Conservation (phyloP, 35 echinoderm and acorn worm species). For the Apostichopus californicus region DNA sequence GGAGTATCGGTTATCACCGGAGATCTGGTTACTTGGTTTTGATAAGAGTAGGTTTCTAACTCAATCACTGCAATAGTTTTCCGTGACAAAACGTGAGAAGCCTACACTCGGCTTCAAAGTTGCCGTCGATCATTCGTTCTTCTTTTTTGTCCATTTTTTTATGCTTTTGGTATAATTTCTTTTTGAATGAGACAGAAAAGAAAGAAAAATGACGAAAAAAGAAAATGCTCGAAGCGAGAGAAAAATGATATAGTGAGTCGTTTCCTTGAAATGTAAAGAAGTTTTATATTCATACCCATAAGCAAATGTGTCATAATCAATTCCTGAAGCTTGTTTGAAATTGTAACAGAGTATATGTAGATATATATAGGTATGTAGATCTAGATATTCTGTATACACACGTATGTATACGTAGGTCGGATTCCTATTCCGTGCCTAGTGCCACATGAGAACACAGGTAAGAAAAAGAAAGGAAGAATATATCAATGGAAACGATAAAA, state of each 20-base stretch:
- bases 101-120: no score
- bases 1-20: neutral
- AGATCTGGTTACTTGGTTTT: neutral
- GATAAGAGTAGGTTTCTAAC: neutral
- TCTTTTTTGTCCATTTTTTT: neutral
- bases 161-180: neutral
- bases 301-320: neutral
- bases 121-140: neutral
- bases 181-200: neutral
- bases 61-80: neutral
- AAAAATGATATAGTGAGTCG: neutral
- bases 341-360: no score
- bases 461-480: no score
- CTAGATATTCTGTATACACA: no score
- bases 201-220: neutral
- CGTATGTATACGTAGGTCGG: no score
- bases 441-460: no score
- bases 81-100: neutral
- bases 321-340: neutral
- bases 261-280: neutral
- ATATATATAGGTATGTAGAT: no score
- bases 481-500: no score
- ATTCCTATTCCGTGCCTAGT: no score
- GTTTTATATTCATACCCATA: slow-evolving; percentile 5
- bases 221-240: neutral